These are phyloP conservation scores for Drosophila testacea DNA, from an alignment of 2,888 invertebrate genomes.

Conservation along the genomic window DNA sequence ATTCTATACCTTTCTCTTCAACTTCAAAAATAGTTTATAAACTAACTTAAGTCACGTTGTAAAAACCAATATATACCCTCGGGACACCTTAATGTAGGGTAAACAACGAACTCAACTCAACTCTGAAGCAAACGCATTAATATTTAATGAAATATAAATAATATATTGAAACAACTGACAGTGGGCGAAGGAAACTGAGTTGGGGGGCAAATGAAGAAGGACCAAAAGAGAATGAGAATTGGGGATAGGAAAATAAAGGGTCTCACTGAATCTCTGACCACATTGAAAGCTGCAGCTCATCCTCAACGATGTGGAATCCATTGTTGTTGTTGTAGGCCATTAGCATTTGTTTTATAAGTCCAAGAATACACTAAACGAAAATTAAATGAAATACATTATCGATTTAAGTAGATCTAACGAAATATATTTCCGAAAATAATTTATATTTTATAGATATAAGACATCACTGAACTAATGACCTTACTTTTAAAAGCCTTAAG, in stretches of 20 bases:
- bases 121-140: constrained; percentile 62
- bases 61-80: neutral
- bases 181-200: constrained; percentile 34
- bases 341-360: constrained; percentile 33
- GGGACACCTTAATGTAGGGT: constrained; percentile 7
- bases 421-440: neutral
- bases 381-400: constrained; percentile 26
- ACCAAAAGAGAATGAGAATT: neutral
- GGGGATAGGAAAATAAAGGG: constrained; percentile 15
- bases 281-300: constrained; percentile 33
- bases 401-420: constrained; percentile 6
- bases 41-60: neutral
- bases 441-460: neutral
- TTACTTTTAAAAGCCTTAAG: too few species aligned
- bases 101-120: constrained; percentile 34
- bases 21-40: neutral
- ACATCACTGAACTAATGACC: neutral
- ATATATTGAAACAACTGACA: constrained; percentile 56
- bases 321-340: constrained; percentile 33
- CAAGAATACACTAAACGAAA: constrained; percentile 35
- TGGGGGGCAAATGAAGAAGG: neutral
- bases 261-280: constrained; percentile 34
- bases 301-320: constrained; percentile 40
- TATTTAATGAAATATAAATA: constrained; percentile 76
- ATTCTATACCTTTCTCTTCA: neutral